Evolutionary conservation across 2,797 vertebrate species (phyloP).

Genomic region (Muscicapa striata): DNA sequence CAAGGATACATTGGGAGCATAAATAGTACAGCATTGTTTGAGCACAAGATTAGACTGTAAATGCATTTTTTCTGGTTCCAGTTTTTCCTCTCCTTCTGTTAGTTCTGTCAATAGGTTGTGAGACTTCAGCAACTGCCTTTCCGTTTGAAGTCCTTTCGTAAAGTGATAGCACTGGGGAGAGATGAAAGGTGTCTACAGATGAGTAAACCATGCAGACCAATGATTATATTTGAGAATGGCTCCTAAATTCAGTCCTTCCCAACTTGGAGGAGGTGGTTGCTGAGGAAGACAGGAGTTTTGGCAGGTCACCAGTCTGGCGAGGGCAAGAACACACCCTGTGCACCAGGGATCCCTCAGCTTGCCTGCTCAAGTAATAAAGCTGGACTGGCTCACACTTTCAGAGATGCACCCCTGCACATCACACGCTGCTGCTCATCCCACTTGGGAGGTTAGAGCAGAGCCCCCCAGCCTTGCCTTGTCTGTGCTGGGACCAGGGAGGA

Average conservation of each 20-base stretch:
- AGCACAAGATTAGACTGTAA: constrained; percentile 73
- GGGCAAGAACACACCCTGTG: not conserved
- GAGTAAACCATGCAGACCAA: not conserved
- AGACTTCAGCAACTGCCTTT: constrained; percentile 50
- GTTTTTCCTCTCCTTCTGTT: constrained; percentile 69
- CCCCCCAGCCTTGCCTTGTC: not conserved
- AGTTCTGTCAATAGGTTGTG: constrained; percentile 72
- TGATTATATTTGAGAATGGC: not conserved
- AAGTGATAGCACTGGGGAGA: constrained; percentile 22
- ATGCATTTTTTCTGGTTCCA: constrained; percentile 68
- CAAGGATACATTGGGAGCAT: constrained; percentile 71
- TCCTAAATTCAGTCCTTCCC: not conserved
- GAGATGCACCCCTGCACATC: not conserved
- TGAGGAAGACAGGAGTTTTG: not conserved
- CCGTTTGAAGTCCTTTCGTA: constrained; percentile 47
- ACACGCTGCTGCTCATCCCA: not conserved
- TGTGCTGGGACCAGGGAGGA: not conserved
- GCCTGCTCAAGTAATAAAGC: not conserved
- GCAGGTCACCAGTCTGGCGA: not conserved
- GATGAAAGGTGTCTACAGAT: not conserved
- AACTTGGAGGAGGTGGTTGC: not conserved
- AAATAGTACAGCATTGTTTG: constrained; percentile 77
- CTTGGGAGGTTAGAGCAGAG: not conserved
- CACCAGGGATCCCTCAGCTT: not conserved
- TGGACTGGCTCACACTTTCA: not conserved